These are phyloP conservation scores for Netelia melanura DNA, from an alignment of 2,888 invertebrate species.

Conservation along the genomic window DNA sequence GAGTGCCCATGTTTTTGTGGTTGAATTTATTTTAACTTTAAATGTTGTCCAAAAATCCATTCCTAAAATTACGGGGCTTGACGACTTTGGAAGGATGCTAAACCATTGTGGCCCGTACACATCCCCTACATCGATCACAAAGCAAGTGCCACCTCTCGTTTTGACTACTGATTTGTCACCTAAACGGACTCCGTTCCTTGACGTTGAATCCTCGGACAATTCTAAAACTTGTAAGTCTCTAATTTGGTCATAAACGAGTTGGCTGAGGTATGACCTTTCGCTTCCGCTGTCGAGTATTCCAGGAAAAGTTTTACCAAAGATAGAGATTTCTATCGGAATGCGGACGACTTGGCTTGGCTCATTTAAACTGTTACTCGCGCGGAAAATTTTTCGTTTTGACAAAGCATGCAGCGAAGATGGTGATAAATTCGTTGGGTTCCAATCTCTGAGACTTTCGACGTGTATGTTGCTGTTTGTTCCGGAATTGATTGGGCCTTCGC, in stretches of 20 bases:
- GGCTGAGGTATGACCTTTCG: neutral
- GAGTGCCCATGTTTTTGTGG: slow-evolving; percentile 4
- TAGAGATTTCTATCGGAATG: neutral
- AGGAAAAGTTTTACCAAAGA: neutral
- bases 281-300: neutral
- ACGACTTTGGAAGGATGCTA: slow-evolving; percentile 1
- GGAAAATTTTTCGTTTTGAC: neutral
- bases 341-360: neutral
- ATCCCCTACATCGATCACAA: slow-evolving; percentile 16
- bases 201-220: neutral
- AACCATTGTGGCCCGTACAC: slow-evolving; percentile 24
- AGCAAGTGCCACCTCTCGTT: slow-evolving; percentile 14
- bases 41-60: slow-evolving; percentile 11
- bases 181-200: neutral
- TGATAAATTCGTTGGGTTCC: neutral
- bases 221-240: neutral
- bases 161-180: slow-evolving; percentile 9
- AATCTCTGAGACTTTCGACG: slow-evolving; percentile 1
- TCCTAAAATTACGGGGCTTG: neutral
- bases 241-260: neutral
- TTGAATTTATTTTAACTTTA: neutral
- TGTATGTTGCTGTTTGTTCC: neutral
- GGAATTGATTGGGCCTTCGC: neutral
- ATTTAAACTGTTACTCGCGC: neutral
- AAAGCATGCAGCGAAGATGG: neutral